phyloP scores from a whole-genome alignment of 92 coral and sea anemone genomes.

The Epizoanthus stellaris region DNA sequence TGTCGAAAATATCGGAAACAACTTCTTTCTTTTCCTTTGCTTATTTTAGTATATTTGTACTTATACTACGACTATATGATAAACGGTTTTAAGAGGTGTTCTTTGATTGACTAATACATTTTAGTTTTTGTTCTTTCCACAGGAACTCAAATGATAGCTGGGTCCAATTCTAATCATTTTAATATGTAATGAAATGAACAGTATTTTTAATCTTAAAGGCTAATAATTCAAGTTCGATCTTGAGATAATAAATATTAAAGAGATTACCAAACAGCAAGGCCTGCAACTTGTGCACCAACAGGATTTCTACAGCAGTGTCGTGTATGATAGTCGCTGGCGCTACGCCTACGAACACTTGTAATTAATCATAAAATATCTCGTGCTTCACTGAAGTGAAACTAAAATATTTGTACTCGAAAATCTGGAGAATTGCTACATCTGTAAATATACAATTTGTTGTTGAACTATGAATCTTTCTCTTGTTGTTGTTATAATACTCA shows the following conservation, averaged over 20 bases:
- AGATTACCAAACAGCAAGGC: not conserved
- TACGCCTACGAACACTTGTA: not conserved
- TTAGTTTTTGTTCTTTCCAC: slow-evolving; percentile 21
- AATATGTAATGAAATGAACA: slow-evolving; percentile 15
- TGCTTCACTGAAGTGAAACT: not conserved
- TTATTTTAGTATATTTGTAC: not conserved
- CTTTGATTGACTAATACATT: not conserved
- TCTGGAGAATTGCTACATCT: slow-evolving; percentile 20
- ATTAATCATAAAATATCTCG: not conserved
- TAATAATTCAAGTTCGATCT: not conserved
- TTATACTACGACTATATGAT: not conserved
- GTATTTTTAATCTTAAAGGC: slow-evolving; percentile 5
- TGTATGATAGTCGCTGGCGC: not conserved
- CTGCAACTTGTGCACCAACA: not conserved
- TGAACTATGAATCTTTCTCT: not conserved
- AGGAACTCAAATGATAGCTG: slow-evolving; percentile 68
- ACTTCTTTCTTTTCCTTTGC: not conserved
- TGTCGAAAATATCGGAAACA: not conserved
- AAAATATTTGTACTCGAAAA: not conserved
- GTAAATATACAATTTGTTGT: slow-evolving; percentile 5
- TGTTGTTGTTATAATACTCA: too few relatives aligned
- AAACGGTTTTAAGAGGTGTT: not conserved
- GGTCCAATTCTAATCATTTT: slow-evolving; percentile 75
- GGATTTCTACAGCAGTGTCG: not conserved
- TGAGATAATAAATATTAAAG: not conserved